These are phyloP conservation scores for Girardinus metallicus DNA, from an alignment of 2,797 vertebrate species.

Conservation along the genomic window DNA sequence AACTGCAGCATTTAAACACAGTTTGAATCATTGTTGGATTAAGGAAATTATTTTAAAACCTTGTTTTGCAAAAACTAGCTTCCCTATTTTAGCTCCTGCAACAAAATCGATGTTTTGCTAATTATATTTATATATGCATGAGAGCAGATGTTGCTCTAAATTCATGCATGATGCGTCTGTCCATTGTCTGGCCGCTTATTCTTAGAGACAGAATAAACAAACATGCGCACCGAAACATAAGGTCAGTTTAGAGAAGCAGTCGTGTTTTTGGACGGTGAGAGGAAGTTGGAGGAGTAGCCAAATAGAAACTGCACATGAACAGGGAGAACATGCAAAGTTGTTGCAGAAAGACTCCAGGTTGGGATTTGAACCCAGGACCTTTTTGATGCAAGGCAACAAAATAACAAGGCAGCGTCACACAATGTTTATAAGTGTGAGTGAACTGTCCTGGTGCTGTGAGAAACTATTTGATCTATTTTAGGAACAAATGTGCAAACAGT, in stretches of 20 bases:
- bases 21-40: background rate
- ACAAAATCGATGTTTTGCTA: background rate
- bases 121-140: background rate
- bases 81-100: background rate
- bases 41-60: background rate
- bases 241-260: too few species aligned
- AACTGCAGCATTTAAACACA: background rate
- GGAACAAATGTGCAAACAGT: background rate
- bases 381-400: background rate
- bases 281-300: background rate
- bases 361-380: too few species aligned
- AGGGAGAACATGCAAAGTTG: background rate
- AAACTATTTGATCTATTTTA: background rate
- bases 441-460: background rate
- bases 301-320: background rate
- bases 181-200: background rate
- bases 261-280: too few species aligned
- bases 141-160: background rate
- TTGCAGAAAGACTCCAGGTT: too few species aligned
- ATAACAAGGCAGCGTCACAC: background rate
- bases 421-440: background rate
- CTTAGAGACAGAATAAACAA: too few species aligned
- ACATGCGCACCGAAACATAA: too few species aligned
- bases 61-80: background rate
- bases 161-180: background rate